Conservation (phyloP, 2,113 vertebrate species). For the Gymnorhina tibicen region DNA sequence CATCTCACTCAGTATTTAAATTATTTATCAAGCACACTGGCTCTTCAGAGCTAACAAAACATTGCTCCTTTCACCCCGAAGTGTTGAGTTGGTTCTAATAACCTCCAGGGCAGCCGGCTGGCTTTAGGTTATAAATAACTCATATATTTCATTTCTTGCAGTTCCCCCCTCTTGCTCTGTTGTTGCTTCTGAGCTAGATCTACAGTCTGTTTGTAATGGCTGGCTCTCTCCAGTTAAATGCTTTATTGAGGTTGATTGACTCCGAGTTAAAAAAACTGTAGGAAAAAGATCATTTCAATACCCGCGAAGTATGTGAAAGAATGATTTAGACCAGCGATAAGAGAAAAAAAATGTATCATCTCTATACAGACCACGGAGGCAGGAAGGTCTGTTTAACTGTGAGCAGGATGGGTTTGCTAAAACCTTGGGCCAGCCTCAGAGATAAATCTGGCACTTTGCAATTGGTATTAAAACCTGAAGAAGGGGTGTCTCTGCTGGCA, state of each 20-base stretch:
- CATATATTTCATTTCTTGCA: neutral
- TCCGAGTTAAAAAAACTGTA: neutral
- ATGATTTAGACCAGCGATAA: neutral
- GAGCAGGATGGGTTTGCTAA: neutral
- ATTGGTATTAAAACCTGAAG: neutral
- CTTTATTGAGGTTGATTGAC: neutral
- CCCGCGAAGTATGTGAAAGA: neutral
- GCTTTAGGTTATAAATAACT: conserved; percentile 44
- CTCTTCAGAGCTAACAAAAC: conserved; percentile 19
- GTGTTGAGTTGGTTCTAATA: conserved; percentile 45
- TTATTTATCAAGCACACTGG: conserved; percentile 1
- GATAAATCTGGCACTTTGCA: neutral
- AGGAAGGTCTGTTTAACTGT: neutral
- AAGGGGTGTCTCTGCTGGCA: neutral
- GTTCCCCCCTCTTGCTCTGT: neutral
- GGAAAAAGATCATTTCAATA: neutral
- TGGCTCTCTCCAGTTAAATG: neutral
- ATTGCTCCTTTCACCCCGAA: conserved; percentile 23
- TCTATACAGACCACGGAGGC: neutral
- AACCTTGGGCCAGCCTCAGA: neutral
- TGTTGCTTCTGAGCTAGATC: neutral
- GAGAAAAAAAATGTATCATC: neutral
- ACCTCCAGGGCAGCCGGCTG: neutral
- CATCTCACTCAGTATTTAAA: conserved; percentile 20
- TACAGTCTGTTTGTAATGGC: neutral